A percentile compares a stretch with the other conserved stretches of the same genome.
Conservation (phyloP, 2,888 invertebrate species). For the Papilio protenor region DNA sequence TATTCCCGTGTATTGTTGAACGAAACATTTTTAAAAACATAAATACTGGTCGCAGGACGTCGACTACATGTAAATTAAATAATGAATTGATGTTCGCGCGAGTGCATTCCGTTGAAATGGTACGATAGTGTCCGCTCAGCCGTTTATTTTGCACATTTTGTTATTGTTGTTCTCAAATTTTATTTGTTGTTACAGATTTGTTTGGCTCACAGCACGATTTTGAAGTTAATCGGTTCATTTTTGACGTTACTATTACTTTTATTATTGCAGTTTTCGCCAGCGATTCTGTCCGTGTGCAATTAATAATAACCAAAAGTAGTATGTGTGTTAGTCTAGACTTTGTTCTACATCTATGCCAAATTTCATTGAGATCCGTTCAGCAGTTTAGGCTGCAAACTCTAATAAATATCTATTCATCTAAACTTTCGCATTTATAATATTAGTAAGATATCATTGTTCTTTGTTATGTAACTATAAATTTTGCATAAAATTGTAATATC, state of each 20-base stretch:
- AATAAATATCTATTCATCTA: no score
- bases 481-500: no score
- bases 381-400: no score
- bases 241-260: neutral
- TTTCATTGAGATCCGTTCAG: no score
- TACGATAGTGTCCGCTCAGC: slow-evolving; percentile 30
- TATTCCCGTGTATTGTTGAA: slow-evolving; percentile 18
- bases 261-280: no score
- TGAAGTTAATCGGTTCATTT: neutral
- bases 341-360: no score
- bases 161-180: slow-evolving; percentile 30
- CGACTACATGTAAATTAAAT: slow-evolving; percentile 38
- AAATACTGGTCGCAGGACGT: slow-evolving; percentile 26
- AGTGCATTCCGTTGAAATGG: slow-evolving; percentile 32
- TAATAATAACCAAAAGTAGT: no score
- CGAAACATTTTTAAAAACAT: slow-evolving; percentile 14
- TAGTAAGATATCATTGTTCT: no score
- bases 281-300: no score
- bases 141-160: slow-evolving; percentile 32
- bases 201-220: slow-evolving; percentile 14
- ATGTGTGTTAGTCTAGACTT: no score
- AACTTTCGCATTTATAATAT: no score
- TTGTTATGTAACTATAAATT: no score
- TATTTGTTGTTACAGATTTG: slow-evolving; percentile 29
- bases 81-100: slow-evolving; percentile 35